Evolutionary conservation across 1,140 invertebrate genomes (phyloP).

Genomic region (Pachypeltis micranthus): DNA sequence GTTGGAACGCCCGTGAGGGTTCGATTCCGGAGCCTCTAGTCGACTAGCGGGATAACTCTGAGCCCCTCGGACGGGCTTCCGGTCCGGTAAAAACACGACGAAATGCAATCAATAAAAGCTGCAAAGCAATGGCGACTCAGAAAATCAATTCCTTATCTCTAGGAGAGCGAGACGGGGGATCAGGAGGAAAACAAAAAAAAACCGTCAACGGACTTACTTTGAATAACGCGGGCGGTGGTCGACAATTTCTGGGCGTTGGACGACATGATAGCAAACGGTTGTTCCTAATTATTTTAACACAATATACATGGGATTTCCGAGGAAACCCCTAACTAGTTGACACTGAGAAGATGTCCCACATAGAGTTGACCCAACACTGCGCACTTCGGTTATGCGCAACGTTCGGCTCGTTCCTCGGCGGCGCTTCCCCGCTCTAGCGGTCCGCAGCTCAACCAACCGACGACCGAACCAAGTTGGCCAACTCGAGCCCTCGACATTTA

Average conservation of each 20-base stretch:
- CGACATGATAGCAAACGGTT: background rate
- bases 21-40: no score
- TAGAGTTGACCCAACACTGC: slow-evolving; percentile 8
- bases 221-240: slow-evolving; percentile 7
- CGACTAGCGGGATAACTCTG: no score
- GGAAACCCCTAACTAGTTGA: slow-evolving; percentile 8
- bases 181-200: no score
- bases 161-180: no score
- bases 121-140: background rate
- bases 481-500: no score
- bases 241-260: background rate
- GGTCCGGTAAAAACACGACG: background rate
- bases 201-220: background rate
- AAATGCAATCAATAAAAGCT: background rate
- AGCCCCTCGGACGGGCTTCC: no score
- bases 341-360: slow-evolving; percentile 7
- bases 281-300: background rate
- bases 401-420: no score
- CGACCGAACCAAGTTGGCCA: no score
- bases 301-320: slow-evolving; percentile 9
- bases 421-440: no score
- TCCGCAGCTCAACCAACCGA: no score
- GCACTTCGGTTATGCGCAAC: no score
- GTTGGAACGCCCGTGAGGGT: no score
- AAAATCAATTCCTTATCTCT: slow-evolving; percentile 7